These are phyloP conservation scores for Protaetia brevitarsis DNA, from an alignment of 1,140 invertebrate species.

Conservation along the genomic window DNA sequence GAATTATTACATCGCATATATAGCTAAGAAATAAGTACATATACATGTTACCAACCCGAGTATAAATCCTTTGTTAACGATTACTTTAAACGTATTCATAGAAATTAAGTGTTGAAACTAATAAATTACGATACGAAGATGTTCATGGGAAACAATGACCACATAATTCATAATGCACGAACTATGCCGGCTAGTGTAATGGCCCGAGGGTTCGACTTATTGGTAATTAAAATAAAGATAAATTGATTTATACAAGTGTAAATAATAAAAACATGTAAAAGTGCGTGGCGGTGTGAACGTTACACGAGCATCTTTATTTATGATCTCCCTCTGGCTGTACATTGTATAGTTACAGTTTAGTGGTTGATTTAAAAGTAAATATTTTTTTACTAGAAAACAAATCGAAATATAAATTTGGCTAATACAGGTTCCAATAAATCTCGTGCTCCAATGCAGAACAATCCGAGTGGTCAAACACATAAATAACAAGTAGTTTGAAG, in stretches of 20 bases:
- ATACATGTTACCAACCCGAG: too few species aligned
- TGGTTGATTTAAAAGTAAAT: slow-evolving; percentile 13
- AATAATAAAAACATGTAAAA: slow-evolving; percentile 23
- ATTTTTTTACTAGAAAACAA: slow-evolving; percentile 2
- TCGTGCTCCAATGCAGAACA: background rate
- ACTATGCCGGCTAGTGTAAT: slow-evolving; percentile 3
- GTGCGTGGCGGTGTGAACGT: slow-evolving; percentile 6
- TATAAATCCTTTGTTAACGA: slow-evolving; percentile 17
- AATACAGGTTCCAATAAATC: slow-evolving; percentile 9
- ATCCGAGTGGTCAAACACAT: background rate
- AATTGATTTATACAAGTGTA: slow-evolving; percentile 23
- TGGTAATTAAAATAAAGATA: slow-evolving; percentile 23
- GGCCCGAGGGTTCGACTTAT: slow-evolving; percentile 10
- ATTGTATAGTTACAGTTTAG: background rate
- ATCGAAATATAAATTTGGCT: slow-evolving; percentile 18
- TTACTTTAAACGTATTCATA: slow-evolving; percentile 22
- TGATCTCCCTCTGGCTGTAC: background rate
- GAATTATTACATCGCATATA: too few species aligned
- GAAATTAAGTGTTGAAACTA: slow-evolving; percentile 23
- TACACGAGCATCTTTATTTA: slow-evolving; percentile 19
- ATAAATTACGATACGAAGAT: slow-evolving; percentile 18
- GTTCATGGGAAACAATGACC: slow-evolving; percentile 22
- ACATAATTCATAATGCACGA: slow-evolving; percentile 23
- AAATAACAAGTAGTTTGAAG: too few species aligned
- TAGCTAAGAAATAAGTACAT: slow-evolving; percentile 4